Evolutionary conservation across 64 coral and sea anemone species (phyloP), one percentile per base, ranked within the genome.

Genomic region (Anthopleura sola): DNA sequence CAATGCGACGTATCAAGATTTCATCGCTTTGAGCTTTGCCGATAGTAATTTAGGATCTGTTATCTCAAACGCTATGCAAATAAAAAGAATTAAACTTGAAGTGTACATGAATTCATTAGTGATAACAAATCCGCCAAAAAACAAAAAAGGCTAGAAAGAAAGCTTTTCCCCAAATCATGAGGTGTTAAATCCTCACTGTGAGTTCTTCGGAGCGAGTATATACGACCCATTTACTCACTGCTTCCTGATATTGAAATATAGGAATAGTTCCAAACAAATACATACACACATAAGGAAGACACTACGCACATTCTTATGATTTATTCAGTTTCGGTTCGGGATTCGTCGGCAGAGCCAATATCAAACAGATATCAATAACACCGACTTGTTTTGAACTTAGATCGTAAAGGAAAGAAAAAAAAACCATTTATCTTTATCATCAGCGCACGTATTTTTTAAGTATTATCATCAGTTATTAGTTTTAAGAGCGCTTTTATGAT

Each of bases 51-150:
- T 79, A 48, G 76, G 9, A 38, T 38, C 76, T 33, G 37, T 79
- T 79, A 79, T 79, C 76, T 79, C 37, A 79, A 71, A 71, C 66
- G 66, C 76, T 48, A 79, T 79, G 76, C 76, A 79, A 79, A 79
- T 79, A 79, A 79, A 79, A 79, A 79, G n/a, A 71, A 71, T 71
- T 71, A 71, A 71, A 71, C 66, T 71, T 71, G 26, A 71, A 71
- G 66, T 71, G 66, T 71, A 71, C 66, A 71, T 34, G 66, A 31
- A 71, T 71, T 71, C 66, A 71, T 71, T 71, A 71, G 15, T 13
- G 66, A 71, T 71, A 71, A 71, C 66, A 71, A 33, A 71, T 32
- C 29, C 66, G 10, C n/a, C 11, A 34, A 53, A 12, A 53, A 15
- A 17, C 50, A 53, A 28, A 34, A 71, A 71, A 15, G n/a, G 28